Evolutionary conservation across 1,140 invertebrate species (phyloP), one percentile per base, ranked within the genome.

Genomic region (Centruroides sculpturatus): DNA sequence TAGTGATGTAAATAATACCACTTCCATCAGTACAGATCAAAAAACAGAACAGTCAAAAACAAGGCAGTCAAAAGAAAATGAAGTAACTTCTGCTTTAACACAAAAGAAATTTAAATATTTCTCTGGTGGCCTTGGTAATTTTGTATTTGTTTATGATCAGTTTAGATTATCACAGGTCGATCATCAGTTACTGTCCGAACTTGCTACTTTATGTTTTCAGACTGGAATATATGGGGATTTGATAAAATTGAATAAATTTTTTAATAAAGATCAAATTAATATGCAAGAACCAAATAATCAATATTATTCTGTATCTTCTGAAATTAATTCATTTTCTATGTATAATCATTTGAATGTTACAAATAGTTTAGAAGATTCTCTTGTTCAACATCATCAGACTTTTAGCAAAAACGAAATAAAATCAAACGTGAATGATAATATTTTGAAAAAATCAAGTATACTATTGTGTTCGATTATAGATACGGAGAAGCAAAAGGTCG

Each of bases 81-180:
- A 41, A 41, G 8, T 41, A 6, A 41, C 41, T 41, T 41, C 41
- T 41, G 3, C 5, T 41, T 41, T 41, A 41, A 41, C 8, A 41
- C 41, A 5, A 41, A 41, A 41, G 8, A 41, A 41, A 41, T 6
- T 41, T 2, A 41, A 41, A 41, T 41, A 41, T 41, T 41, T 41
- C 8, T 41, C 41, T 41, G 5, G 8, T 6, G 41, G 58, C 35
- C 35, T 64, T 55, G 56, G 60, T 50, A 57, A 64, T 23, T 60
- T 64, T 55, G 62, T 64, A 10, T 64, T 64, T 60, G 62, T 64
- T 35, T 57, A 64, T 47, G 56, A 64, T 55, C 62, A 59, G 35
- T 64, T 64, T 55, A 23, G 12, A 8, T 46, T 64, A 11, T 50
- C 50, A n/a, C 34, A 41, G 4, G 56, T 58, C 47, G 62, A 64